A percentile compares a stretch with the other conserved stretches of the same genome.
Conservation (phyloP, 2,888 invertebrate genomes). For the Volucella inflata region DNA sequence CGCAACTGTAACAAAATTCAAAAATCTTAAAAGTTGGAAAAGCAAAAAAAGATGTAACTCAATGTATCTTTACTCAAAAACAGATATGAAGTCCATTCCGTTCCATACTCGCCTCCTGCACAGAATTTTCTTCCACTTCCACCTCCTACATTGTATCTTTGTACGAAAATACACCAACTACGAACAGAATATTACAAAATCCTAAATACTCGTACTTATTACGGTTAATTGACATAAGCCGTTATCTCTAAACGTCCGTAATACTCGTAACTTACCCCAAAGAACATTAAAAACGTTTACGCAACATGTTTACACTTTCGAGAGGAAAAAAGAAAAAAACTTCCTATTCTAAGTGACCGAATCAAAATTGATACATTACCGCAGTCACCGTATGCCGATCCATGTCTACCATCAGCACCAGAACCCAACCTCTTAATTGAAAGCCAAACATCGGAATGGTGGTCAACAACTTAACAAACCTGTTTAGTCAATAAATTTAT, state of each 20-base stretch:
- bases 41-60: no score
- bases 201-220: background rate
- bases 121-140: no score
- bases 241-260: constrained; percentile 12
- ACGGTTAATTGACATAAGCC: background rate
- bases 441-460: constrained; percentile 45
- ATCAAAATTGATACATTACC: constrained; percentile 31
- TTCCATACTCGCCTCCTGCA: no score
- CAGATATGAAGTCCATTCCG: no score
- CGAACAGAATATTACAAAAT: background rate
- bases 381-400: background rate
- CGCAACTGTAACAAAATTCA: no score
- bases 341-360: constrained; percentile 20
- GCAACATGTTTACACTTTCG: constrained; percentile 37
- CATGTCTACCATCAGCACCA: constrained; percentile 13
- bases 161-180: no score
- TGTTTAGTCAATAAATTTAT: constrained; percentile 54
- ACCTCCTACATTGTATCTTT: no score
- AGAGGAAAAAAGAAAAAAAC: background rate
- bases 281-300: constrained; percentile 12
- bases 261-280: background rate
- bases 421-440: constrained; percentile 33
- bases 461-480: constrained; percentile 45
- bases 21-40: no score
- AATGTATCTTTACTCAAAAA: no score